These are phyloP conservation scores for Rotaria macrura DNA, from an alignment of 2,888 invertebrate species.

Conservation along the genomic window DNA sequence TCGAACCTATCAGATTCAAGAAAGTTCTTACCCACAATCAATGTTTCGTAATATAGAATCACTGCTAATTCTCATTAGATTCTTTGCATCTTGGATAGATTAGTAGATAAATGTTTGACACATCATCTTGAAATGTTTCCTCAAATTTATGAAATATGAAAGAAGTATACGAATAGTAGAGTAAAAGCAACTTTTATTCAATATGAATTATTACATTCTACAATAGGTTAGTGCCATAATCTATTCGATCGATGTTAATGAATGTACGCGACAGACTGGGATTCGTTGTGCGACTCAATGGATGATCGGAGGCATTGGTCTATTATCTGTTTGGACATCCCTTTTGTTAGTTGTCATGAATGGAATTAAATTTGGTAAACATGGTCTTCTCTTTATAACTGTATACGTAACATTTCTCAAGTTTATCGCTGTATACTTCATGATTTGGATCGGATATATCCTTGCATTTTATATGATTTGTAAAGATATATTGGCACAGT, in stretches of 20 bases:
- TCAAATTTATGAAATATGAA: too few species aligned
- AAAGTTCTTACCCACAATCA: too few species aligned
- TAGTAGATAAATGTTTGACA: too few species aligned
- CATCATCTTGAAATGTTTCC: too few species aligned
- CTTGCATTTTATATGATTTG: not conserved
- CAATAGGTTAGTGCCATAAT: not conserved
- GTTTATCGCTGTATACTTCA: not conserved
- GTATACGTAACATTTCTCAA: not conserved
- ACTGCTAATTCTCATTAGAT: too few species aligned
- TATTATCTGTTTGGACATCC: conserved; percentile 7
- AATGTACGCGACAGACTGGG: not conserved
- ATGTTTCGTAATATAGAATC: too few species aligned
- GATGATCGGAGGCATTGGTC: not conserved
- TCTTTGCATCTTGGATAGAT: too few species aligned
- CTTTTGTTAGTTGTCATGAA: not conserved
- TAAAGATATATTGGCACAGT: conserved; percentile 5
- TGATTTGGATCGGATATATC: conserved; percentile 5
- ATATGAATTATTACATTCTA: too few species aligned
- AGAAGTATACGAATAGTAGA: too few species aligned
- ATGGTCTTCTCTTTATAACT: conserved; percentile 4
- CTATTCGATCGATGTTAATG: not conserved
- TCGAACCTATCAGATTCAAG: too few species aligned
- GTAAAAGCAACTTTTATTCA: too few species aligned
- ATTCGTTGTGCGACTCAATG: conserved; percentile 5
- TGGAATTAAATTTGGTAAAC: conserved; percentile 20